Evolutionary conservation across 2,113 vertebrate genomes (phyloP).

Genomic region (Tamias sibiricus): DNA sequence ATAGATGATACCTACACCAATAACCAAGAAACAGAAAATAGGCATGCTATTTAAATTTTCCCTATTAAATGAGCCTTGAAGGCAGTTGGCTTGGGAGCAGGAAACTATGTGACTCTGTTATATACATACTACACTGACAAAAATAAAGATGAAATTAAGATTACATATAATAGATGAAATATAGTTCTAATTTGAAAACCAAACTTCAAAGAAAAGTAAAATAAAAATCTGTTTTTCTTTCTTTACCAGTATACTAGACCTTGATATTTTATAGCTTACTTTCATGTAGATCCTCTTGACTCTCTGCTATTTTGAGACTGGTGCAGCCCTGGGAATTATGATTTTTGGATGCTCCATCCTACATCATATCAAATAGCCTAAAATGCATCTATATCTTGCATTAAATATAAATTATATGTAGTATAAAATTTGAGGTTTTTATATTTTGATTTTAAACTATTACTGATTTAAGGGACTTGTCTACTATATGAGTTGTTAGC

Average conservation of each 20-base stretch:
- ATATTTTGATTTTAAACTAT: conserved; percentile 38
- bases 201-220: not conserved
- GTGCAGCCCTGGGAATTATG: not conserved
- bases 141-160: conserved; percentile 55
- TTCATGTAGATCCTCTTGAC: not conserved
- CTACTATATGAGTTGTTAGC: not conserved
- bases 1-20: not conserved
- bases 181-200: not conserved
- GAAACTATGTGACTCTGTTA: not conserved
- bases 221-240: not conserved
- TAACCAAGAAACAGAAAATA: not conserved
- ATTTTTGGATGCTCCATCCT: not conserved
- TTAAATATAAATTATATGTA: not conserved
- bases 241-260: not conserved
- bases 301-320: not conserved
- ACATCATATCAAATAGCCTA: not conserved
- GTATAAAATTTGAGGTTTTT: conserved; percentile 22
- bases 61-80: not conserved
- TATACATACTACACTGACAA: not conserved
- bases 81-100: not conserved
- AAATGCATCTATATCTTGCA: not conserved
- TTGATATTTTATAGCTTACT: conserved; percentile 6
- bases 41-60: not conserved
- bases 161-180: not conserved
- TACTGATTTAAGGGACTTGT: not conserved